phyloP scores from a whole-genome alignment of 2,797 vertebrate species.

The Neostethus bicornis region DNA sequence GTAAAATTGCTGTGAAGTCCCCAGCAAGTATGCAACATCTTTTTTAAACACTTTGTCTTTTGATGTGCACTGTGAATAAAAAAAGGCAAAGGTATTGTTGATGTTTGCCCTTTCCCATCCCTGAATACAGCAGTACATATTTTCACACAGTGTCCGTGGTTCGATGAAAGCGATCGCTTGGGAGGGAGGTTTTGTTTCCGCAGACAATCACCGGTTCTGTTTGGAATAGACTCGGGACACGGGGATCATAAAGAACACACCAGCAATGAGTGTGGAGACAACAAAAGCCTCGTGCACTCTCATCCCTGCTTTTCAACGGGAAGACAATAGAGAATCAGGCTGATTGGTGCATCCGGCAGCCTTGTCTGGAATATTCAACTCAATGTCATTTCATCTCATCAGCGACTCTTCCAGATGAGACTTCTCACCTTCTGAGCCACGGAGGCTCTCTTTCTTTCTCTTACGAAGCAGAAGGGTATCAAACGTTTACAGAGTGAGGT shows the following conservation, averaged over 20 bases:
- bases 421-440: conserved; percentile 20
- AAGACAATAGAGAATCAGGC: conserved; percentile 48
- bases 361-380: conserved; percentile 46
- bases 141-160: conserved; percentile 59
- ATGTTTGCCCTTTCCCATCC: conserved; percentile 59
- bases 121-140: conserved; percentile 60
- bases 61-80: conserved; percentile 48
- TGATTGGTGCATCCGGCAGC: conserved; percentile 31
- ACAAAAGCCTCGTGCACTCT: conserved; percentile 55
- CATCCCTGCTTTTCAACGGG: conserved; percentile 51
- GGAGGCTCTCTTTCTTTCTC: conserved; percentile 19
- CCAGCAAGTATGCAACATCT: conserved; percentile 53
- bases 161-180: conserved; percentile 67
- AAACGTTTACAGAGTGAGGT: conserved; percentile 70
- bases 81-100: conserved; percentile 64
- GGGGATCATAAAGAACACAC: conserved; percentile 60
- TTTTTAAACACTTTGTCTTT: conserved; percentile 33
- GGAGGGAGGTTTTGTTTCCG: conserved; percentile 69
- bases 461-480: conserved; percentile 60
- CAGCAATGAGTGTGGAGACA: conserved; percentile 50
- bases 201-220: conserved; percentile 65
- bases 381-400: conserved; percentile 48
- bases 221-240: conserved; percentile 55
- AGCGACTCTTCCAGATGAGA: conserved; percentile 41
- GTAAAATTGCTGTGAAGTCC: conserved; percentile 51